Conservation (phyloP, 2,797 vertebrate genomes). For the Girardinus metallicus region DNA sequence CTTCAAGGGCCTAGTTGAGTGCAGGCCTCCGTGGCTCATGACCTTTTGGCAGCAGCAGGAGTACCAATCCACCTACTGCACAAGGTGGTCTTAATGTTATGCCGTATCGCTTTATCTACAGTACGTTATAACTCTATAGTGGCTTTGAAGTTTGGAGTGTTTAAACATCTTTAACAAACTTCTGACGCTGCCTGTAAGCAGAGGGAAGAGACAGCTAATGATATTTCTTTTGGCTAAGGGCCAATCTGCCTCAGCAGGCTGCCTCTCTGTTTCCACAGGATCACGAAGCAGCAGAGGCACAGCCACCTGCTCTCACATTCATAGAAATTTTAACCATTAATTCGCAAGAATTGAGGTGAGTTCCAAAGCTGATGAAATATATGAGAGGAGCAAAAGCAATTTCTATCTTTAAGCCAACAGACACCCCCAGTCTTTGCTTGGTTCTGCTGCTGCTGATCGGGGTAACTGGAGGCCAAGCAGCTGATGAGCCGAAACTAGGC, state of each 20-base stretch:
- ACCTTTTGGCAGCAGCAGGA: neutral
- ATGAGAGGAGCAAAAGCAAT: conserved; percentile 75
- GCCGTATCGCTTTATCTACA: neutral
- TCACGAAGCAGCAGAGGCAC: conserved; percentile 45
- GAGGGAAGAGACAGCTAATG: conserved; percentile 12
- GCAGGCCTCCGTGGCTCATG: neutral
- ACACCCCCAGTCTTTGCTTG: conserved; percentile 62
- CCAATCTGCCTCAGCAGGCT: conserved; percentile 36
- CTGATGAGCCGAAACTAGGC: conserved; percentile 17
- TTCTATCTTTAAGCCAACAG: conserved; percentile 81
- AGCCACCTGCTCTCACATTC: conserved; percentile 82
- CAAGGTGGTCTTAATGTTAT: neutral
- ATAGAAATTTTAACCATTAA: conserved; percentile 82
- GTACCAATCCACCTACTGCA: neutral
- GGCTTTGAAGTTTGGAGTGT: neutral
- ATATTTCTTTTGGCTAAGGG: conserved; percentile 19
- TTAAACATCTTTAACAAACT: neutral
- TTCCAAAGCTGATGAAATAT: conserved; percentile 80
- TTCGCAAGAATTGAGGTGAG: conserved; percentile 75
- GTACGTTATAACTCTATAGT: neutral
- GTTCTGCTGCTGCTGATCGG: conserved; percentile 48
- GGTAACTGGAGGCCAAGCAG: conserved; percentile 6
- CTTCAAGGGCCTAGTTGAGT: neutral
- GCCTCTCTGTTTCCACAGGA: conserved; percentile 68
- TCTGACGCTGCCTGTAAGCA: neutral